Evolutionary conservation across 2,113 vertebrate species (phyloP), one percentile per base, ranked within the genome.

Genomic region (Thalassoma bifasciatum): DNA sequence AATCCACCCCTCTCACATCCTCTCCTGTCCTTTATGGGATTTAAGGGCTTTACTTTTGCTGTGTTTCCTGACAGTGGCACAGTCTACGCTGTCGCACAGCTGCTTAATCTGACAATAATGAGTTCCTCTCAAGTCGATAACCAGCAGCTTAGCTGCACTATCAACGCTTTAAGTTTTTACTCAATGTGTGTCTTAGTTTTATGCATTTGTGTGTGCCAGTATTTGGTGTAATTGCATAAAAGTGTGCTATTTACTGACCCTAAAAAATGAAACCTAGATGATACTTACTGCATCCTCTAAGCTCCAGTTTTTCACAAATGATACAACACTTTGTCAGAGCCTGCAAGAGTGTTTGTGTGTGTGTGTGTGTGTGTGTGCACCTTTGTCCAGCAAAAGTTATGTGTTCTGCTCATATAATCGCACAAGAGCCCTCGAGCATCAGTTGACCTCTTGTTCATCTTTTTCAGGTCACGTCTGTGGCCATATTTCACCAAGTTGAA

Each of bases 91-190:
- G 26, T 65, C 49, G 16, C 52, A 52, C 62, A 73, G 74, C 68
- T 37, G 66, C 74, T 61, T 87, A 79, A 83, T 83, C 82, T 85
- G 77, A 76, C 60, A 42, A 73, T 79, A 85, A 87, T 81, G 75
- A 85, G 74, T 84, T 85, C 62, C 74, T 46, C 75, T 77, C 61
- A 65, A 72, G 54, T 61, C 66, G 52, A 84, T 72, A 77, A 58
- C 77, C 49, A 26, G 44, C 58, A 0, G 67, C 77, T 88, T 73
- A 83, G 63, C 80, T 54, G 70, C 58, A 26, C 61, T 61, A 71
- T 66, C 63, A 58, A 64, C 73, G 75, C 60, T 38, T 16, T 34
- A 30, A 65, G 54, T 60, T 74, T 73, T 47, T 14, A 52, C 64
- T 54, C 6, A 10, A 19, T n/a, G 21, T 77, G 22, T 73, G 57